Evolutionary conservation across 92 coral and sea anemone genomes (phyloP).

Genomic region (Muricea muricata): DNA sequence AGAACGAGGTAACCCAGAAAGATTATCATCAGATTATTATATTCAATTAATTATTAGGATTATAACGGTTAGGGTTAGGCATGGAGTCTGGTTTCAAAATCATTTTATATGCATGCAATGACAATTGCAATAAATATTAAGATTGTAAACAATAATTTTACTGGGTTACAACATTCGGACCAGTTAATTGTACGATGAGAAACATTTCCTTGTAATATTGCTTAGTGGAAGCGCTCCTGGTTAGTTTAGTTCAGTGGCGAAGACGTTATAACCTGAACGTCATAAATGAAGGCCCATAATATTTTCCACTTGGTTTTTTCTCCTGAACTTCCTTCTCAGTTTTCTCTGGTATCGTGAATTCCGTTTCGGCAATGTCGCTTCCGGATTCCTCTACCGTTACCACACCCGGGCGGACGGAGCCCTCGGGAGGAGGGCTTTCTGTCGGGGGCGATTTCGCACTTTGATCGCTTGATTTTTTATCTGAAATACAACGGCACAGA

Average conservation of each 20-base stretch:
- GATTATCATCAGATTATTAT: no score
- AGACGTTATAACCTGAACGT: background rate
- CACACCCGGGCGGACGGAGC: background rate
- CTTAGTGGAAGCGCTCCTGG: background rate
- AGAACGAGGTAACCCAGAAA: no score
- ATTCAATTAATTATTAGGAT: no score
- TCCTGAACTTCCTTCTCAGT: background rate
- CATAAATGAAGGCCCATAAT: background rate
- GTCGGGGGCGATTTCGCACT: background rate
- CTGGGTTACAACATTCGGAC: no score
- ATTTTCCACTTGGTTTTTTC: background rate
- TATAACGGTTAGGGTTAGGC: no score
- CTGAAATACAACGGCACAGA: background rate
- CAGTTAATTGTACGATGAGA: no score
- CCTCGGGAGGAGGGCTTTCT: background rate
- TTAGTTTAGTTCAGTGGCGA: background rate
- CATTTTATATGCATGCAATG: no score
- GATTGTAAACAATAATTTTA: no score
- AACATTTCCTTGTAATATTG: no score
- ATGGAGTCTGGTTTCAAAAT: no score
- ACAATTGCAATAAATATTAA: no score
- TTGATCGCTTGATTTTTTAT: background rate
- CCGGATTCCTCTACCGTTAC: background rate
- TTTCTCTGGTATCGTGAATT: constrained; percentile 8
- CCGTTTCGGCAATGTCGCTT: background rate